phyloP scores from a whole-genome alignment of 2,113 vertebrate genomes.

The Poecilia latipinna region DNA sequence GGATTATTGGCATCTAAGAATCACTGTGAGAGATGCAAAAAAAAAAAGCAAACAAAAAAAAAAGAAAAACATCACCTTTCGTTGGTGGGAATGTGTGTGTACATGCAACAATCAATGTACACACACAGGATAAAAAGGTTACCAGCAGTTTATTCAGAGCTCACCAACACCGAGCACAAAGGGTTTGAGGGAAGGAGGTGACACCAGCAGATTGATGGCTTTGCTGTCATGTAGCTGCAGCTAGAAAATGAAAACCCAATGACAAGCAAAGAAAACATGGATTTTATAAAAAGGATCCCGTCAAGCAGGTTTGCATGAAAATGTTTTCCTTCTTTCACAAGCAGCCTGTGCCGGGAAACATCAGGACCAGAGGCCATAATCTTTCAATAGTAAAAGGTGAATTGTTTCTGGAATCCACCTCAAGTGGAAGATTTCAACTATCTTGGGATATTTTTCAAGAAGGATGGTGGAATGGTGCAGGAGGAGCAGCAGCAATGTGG shows the following conservation, averaged over 20 bases:
- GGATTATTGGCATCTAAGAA: conserved; percentile 57
- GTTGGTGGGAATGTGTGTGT: conserved; percentile 9
- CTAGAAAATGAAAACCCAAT: conserved; percentile 27
- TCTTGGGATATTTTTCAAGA: not conserved
- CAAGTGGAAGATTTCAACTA: not conserved
- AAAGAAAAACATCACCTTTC: conserved; percentile 11
- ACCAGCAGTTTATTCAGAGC: conserved; percentile 18
- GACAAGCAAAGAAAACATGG: conserved; percentile 19
- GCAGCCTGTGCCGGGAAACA: not conserved
- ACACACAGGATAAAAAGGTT: conserved; percentile 21
- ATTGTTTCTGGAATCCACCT: not conserved
- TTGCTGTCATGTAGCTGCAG: conserved; percentile 2
- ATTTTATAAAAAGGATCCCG: not conserved
- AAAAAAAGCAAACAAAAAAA: not conserved
- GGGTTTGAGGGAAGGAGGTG: not conserved
- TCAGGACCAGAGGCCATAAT: not conserved
- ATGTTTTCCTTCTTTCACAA: not conserved
- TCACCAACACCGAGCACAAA: conserved; percentile 14
- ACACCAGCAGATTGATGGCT: conserved; percentile 24
- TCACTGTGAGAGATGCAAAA: conserved; percentile 29
- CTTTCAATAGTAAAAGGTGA: not conserved
- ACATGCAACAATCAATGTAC: conserved; percentile 4
- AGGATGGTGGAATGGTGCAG: not conserved
- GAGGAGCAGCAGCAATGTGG: too few relatives aligned
- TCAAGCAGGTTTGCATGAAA: conserved; percentile 6